Base-by-base conservation (phyloP, 1,140 invertebrate genomes). In the Drosophila rufa region DNA sequence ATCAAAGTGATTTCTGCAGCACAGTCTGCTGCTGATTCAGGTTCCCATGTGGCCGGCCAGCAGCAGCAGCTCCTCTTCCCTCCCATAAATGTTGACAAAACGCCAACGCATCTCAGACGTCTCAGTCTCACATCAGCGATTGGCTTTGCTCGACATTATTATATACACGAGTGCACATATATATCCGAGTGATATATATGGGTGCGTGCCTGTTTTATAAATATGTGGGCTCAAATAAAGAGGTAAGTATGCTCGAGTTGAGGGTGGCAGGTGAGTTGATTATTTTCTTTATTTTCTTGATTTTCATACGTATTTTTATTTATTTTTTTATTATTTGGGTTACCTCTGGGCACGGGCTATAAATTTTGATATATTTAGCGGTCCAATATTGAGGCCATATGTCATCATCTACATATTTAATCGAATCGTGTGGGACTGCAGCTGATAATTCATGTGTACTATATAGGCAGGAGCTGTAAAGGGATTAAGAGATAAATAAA, bases 141-240 rank as follows among this genome's bases (percentile, higher is more conserved):
- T 59, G 66, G 50, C 73, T 84, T 77, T 85, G 78, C 60, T 70
- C 78, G 69, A 85, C 82, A 85, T 85, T 78, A 68, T 81, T 78
- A 68, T 81, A 61, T 56, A 76, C 65, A 66, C 55, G 53, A 59
- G 9, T 65, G 38, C 53, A 75, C 73, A 75, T 43, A 53, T 25
- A 57, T 61, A 42, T 60, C 38, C 55, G 45, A 69, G 51, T 77
- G 67, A 79, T 79, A 60, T 62, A 87, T 82, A 66, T 66, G 66
- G 76, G 77, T 79, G 80, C 85, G 84, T 87, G 80, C 77, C 84
- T 87, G 84, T 79, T 80, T 89, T 90, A 87, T 90, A 84, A 87
- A 90, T 90, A 87, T 78, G 86, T 82, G 75, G 77, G 51, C 80
- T 75, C 60, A 62, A 75, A 78, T 67, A 87, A 84, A 90, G 78